phyloP scores from a whole-genome alignment of 2,113 vertebrate species.

The Varanus komodoensis region DNA sequence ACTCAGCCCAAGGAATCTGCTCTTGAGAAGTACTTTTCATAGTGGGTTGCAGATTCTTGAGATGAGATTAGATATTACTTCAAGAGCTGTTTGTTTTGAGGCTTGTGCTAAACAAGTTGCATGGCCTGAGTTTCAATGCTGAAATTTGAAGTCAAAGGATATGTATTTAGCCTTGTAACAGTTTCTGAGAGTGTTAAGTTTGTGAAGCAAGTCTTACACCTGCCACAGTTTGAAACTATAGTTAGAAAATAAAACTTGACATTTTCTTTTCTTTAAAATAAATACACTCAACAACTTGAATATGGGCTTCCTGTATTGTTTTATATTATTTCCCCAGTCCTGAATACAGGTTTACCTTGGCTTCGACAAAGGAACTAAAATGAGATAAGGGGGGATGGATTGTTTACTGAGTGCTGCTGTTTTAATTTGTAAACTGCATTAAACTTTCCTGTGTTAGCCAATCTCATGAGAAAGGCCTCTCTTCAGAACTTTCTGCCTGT shows the following conservation, averaged over 20 bases:
- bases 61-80: neutral
- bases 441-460: neutral
- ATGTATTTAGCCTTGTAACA: neutral
- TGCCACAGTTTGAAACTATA: neutral
- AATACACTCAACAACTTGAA: neutral
- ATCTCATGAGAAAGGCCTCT: neutral
- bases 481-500: neutral
- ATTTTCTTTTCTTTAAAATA: neutral
- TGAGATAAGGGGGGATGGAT: neutral
- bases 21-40: neutral
- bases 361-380: neutral
- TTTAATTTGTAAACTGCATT: neutral
- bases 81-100: constrained; percentile 1
- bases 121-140: constrained; percentile 7
- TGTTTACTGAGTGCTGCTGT: neutral
- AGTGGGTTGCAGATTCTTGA: neutral
- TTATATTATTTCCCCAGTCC: neutral
- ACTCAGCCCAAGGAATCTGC: constrained; percentile 4
- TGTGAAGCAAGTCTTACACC: neutral
- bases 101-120: neutral
- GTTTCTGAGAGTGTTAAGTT: neutral
- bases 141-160: constrained; percentile 7
- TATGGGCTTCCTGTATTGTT: neutral
- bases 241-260: neutral
- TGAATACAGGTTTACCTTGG: neutral